phyloP scores from a whole-genome alignment of 2,797 vertebrate genomes.

The Poliocrania exsul region DNA sequence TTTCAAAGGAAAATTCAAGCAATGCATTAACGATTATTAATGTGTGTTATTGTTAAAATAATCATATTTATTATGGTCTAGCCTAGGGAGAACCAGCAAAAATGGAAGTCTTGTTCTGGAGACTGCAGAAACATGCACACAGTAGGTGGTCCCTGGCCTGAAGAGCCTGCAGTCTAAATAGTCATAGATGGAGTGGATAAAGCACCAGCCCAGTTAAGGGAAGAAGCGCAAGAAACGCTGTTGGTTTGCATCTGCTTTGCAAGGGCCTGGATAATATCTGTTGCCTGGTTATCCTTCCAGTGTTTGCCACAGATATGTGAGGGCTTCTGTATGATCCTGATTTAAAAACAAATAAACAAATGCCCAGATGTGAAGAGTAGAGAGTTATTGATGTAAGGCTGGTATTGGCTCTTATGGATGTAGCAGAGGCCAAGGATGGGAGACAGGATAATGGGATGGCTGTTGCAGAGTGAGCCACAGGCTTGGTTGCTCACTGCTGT shows the following conservation, averaged over 20 bases:
- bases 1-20: conserved; percentile 58
- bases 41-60: conserved; percentile 68
- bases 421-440: neutral
- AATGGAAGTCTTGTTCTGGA: conserved; percentile 47
- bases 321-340: neutral
- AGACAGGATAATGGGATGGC: neutral
- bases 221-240: neutral
- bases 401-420: neutral
- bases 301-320: neutral
- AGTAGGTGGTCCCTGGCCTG: conserved; percentile 54
- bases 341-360: neutral
- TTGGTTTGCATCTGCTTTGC: neutral
- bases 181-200: conserved; percentile 3
- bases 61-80: conserved; percentile 60
- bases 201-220: neutral
- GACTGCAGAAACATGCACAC: neutral
- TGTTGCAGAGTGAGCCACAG: neutral
- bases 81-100: conserved; percentile 46
- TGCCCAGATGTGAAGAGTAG: neutral
- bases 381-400: neutral
- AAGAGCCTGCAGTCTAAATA: conserved; percentile 39
- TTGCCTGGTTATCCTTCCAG: neutral
- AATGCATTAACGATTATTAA: conserved; percentile 59
- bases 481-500: neutral
- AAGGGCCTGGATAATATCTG: neutral